Evolutionary conservation across 64 coral and sea anemone genomes (phyloP), one percentile per base, ranked within the genome.

Genomic region (Actinia equina): DNA sequence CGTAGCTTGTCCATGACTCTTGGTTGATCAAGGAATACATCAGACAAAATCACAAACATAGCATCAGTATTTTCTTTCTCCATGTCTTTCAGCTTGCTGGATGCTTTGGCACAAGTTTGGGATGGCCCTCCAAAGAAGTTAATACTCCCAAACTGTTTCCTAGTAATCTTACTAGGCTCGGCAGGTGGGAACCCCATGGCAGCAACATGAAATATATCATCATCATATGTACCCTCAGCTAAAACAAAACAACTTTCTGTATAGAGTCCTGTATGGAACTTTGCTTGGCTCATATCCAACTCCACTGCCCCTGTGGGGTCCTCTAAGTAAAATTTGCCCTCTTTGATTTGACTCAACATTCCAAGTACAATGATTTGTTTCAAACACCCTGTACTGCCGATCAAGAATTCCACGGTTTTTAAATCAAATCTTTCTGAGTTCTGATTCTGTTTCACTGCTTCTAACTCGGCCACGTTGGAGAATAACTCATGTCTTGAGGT

Each of bases 211-310:
- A 98, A 98, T 49, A 98, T 82, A 43, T 88, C 92, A 87, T 98
- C 95, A 86, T 98, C 92, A n/a, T 98, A 98, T 42, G 61, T 94
- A n/a, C 95, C 95, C 85, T 98, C 95, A 0, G 95, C 95, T 71
- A 98, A 91, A 58, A 98, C 95, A 91, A 98, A 98, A 88, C 95
- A 98, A 77, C 93, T 98, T 77, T 98, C 95, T 57, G 95, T 98
- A 64, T 98, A 98, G 17, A 98, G 89, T 56, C 92, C 95, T 53
- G 92, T 98, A 27, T 98, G 95, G 46, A 94, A 98, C 22, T 43
- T 91, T 3, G 87, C 81, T 60, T 94, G 79, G 46, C 77, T 83
- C 7, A 98, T 54, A 60, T 98, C 88, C 11, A 98, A 65, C 61
- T 98, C 89, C 23, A 98, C 95, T 13, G 93, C 88, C 19, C 95